These are phyloP conservation scores for Clarias fuscus DNA, from an alignment of 2,797 vertebrate species.

Conservation along the genomic window DNA sequence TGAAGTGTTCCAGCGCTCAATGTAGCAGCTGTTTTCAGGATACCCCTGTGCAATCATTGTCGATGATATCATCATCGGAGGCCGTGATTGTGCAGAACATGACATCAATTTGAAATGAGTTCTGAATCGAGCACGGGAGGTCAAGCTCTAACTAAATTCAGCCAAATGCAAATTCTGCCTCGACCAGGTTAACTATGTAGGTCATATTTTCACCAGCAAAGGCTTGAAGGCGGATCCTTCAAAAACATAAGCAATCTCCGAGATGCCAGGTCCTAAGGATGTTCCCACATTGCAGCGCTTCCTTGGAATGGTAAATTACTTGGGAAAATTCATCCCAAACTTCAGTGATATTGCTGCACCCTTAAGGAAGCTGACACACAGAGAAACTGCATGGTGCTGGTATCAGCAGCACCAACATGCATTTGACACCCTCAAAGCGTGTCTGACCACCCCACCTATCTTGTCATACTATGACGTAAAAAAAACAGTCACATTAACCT, in stretches of 20 bases:
- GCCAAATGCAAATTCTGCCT: slow-evolving; percentile 46
- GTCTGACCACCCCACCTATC: neutral
- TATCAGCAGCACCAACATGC: neutral
- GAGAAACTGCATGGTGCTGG: slow-evolving; percentile 47
- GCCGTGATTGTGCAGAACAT: slow-evolving; percentile 6
- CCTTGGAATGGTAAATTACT: too few relatives aligned
- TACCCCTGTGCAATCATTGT: neutral
- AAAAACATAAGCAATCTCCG: too few relatives aligned
- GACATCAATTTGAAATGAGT: slow-evolving; percentile 28
- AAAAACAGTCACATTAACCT: neutral
- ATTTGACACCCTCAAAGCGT: neutral
- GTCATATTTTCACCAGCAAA: slow-evolving; percentile 31
- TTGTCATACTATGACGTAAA: slow-evolving; percentile 20
- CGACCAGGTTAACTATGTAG: slow-evolving; percentile 32
- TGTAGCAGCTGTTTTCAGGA: neutral
- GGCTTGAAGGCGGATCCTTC: too few relatives aligned
- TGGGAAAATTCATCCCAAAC: slow-evolving; percentile 45
- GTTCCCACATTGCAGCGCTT: too few relatives aligned
- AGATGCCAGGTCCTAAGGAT: too few relatives aligned
- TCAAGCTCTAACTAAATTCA: slow-evolving; percentile 48
- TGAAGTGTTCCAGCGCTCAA: too few relatives aligned
- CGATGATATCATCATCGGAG: neutral
- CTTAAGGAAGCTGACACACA: slow-evolving; percentile 29
- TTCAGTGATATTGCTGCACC: slow-evolving; percentile 15
- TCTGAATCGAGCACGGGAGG: neutral